Conservation (phyloP, 2,113 vertebrate genomes). For the Pterophyllum scalare region DNA sequence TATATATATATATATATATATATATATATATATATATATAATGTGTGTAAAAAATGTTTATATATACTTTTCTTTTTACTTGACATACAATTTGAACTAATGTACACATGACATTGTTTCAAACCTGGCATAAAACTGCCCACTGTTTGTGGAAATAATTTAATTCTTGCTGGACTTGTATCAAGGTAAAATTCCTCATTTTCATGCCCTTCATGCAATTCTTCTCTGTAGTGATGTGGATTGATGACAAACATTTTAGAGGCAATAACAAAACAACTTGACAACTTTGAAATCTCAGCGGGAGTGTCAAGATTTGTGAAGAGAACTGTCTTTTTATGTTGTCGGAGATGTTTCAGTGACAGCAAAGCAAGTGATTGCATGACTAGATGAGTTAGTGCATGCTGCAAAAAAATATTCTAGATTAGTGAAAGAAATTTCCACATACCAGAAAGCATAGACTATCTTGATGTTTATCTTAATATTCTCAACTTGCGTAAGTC, state of each 20-base stretch:
- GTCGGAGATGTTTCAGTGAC: slow-evolving; percentile 1
- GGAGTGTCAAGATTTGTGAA: neutral
- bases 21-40: too few relatives aligned
- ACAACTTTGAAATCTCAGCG: slow-evolving; percentile 11
- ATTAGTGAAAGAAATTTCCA: neutral
- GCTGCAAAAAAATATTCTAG: neutral
- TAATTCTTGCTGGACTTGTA: neutral
- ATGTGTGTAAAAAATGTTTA: too few relatives aligned
- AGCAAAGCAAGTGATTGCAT: slow-evolving; percentile 13
- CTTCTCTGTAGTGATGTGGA: neutral
- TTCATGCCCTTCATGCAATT: neutral
- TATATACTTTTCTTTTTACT: too few relatives aligned
- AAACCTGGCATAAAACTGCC: neutral
- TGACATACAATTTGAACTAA: neutral
- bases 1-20: too few relatives aligned
- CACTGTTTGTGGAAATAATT: neutral
- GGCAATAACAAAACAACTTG: slow-evolving; percentile 4
- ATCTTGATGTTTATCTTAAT: neutral
- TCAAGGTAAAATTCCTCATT: neutral
- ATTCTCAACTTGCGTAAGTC: neutral
- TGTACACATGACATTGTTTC: neutral
- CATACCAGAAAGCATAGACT: neutral
- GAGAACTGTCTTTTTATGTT: slow-evolving; percentile 4
- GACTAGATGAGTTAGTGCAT: neutral
- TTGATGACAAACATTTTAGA: slow-evolving; percentile 15